Conservation (phyloP, 1,140 invertebrate genomes). For the Drosophila quadrilineata region DNA sequence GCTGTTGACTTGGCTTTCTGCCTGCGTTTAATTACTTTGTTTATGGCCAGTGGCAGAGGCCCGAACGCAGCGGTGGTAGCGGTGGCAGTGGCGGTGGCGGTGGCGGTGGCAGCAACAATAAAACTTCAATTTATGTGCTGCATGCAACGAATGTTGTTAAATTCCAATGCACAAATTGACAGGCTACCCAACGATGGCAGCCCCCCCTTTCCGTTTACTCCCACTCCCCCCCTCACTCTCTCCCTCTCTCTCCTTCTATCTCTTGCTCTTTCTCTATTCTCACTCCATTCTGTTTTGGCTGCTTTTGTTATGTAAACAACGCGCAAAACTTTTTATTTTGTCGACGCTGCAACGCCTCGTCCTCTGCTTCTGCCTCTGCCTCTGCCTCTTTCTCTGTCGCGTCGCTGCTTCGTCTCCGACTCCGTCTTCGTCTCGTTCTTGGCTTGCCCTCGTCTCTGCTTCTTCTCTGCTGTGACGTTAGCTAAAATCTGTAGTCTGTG, state of each 20-base stretch:
- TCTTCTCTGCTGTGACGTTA: not conserved
- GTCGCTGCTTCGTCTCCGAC: not conserved
- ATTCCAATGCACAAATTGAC: constrained; percentile 78
- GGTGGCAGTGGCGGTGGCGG: too few species aligned
- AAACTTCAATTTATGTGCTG: constrained; percentile 75
- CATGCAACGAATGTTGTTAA: constrained; percentile 54
- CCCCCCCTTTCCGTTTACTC: not conserved
- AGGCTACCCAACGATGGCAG: constrained; percentile 42
- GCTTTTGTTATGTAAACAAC: constrained; percentile 78
- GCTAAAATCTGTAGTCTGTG: constrained; percentile 39
- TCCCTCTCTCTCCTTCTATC: not conserved
- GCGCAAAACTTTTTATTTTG: constrained; percentile 68
- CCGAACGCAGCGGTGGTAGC: too few species aligned
- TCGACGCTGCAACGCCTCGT: constrained; percentile 62
- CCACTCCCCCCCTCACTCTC: not conserved
- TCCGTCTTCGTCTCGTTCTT: not conserved
- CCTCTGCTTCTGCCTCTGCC: not conserved
- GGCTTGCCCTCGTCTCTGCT: not conserved
- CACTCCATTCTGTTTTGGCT: too few species aligned
- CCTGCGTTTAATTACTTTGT: constrained; percentile 78
- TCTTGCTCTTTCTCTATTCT: not conserved
- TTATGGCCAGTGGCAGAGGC: constrained; percentile 64
- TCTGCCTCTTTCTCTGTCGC: not conserved
- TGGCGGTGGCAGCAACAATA: constrained; percentile 74
- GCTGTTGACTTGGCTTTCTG: constrained; percentile 52